phyloP scores from a whole-genome alignment of 2,797 vertebrate genomes.

The Karalla daura region DNA sequence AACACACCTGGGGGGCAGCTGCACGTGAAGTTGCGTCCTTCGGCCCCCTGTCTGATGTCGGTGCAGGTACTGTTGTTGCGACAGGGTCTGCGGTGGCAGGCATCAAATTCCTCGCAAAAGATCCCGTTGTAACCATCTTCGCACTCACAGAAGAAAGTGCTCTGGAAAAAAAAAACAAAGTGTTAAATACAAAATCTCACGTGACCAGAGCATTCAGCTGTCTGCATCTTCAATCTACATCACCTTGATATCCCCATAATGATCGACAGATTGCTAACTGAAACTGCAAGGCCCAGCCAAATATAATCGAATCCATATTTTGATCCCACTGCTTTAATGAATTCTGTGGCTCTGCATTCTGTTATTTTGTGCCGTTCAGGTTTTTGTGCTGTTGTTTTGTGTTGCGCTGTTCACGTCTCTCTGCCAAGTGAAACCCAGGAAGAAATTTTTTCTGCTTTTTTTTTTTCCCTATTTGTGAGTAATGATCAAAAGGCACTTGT shows the following conservation, averaged over 20 bases:
- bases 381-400: not conserved
- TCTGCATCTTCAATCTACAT: no score
- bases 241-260: no score
- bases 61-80: slow-evolving; percentile 90
- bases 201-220: no score
- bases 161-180: slow-evolving; percentile 71
- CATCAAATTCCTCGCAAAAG: slow-evolving; percentile 95
- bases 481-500: slow-evolving; percentile 5
- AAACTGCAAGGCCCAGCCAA: not conserved
- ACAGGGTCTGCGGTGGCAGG: slow-evolving; percentile 90
- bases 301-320: not conserved
- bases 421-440: not conserved
- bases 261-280: slow-evolving; percentile 1
- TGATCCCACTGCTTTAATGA: not conserved
- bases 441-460: not conserved
- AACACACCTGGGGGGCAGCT: slow-evolving; percentile 88
- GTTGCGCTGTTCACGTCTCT: not conserved
- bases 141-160: slow-evolving; percentile 93
- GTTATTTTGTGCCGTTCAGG: not conserved
- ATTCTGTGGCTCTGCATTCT: not conserved
- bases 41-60: slow-evolving; percentile 86
- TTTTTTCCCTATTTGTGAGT: slow-evolving; percentile 4
- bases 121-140: slow-evolving; percentile 89
- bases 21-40: slow-evolving; percentile 91
- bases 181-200: no score